Base-by-base conservation (phyloP, 2,113 vertebrate genomes). In the Nestor notabilis region DNA sequence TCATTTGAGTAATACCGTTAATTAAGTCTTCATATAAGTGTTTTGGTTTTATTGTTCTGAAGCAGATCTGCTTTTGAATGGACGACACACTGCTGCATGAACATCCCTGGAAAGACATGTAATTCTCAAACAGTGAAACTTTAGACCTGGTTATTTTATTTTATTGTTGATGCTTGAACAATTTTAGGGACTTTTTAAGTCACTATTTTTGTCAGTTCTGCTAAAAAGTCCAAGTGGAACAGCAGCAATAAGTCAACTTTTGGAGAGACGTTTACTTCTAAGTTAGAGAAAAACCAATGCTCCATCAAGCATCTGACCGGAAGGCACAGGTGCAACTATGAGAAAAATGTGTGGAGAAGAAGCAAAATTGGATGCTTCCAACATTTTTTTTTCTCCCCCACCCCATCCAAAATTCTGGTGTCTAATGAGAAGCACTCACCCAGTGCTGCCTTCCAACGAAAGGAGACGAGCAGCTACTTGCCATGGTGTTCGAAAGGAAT, bases 401-500 rank as follows among this genome's bases (percentile, higher is more conserved):
- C 63, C 95, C 97, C 95, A 79, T 88, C 89, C 83, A 90, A 81
- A 64, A 65, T 83, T 95, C 90, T 87, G 78, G 94, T 78, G 90
- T 93, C 96, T 85, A 95, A 93, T 21, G 58, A 97, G 96, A 97
- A 91, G 90, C 94, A 94, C 99, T 99, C 98, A 99, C 99, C 99
- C 98, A 97, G 98, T 97, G 98, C 98, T 98, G 98, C 98, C 98
- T 98, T 99, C 99, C 99, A 97, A 98, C 97, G 97, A 95, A 96
- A 99, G 98, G 97, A 98, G 99, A 98, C 97, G 98, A 98, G 98
- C 98, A 98, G 98, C 99, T 99, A 99, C 98, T 99, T 99, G 99
- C 99, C 99, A 96, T 99, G 99, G 97, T 99, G 99, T 98, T 99
- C 99, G 98, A 99, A 99, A 97, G 99, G 99, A 99, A 99, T 99